Evolutionary conservation across 1,140 invertebrate species (phyloP).

Genomic region (Leptinotarsa defecta): DNA sequence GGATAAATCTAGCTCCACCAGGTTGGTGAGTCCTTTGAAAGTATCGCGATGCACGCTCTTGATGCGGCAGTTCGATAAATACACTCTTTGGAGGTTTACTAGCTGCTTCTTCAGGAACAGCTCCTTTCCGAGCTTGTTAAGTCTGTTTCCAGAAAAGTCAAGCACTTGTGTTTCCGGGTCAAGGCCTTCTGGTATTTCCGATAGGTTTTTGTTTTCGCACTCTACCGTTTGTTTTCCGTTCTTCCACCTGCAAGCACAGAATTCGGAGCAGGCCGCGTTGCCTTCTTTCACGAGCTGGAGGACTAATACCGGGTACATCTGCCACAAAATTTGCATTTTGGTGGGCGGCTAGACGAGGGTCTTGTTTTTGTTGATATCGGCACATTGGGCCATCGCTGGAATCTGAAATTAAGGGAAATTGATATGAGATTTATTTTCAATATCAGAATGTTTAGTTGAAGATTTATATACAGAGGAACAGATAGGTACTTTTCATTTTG

Average conservation of each 20-base stretch:
- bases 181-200: slow-evolving; percentile 77
- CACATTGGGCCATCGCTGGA: neutral
- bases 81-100: slow-evolving; percentile 86
- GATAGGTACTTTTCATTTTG: no score
- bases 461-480: no score
- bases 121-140: slow-evolving; percentile 75
- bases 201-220: slow-evolving; percentile 76
- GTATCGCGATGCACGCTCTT: slow-evolving; percentile 76
- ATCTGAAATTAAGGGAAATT: neutral
- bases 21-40: slow-evolving; percentile 81
- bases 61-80: slow-evolving; percentile 75
- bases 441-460: neutral
- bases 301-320: slow-evolving; percentile 33
- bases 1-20: slow-evolving; percentile 87
- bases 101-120: slow-evolving; percentile 77
- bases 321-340: slow-evolving; percentile 40
- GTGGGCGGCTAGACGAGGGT: slow-evolving; percentile 9
- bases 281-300: slow-evolving; percentile 33
- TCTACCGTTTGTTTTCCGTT: slow-evolving; percentile 88
- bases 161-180: slow-evolving; percentile 88
- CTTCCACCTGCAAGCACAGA: slow-evolving; percentile 89
- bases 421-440: neutral
- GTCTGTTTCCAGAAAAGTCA: slow-evolving; percentile 80
- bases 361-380: slow-evolving; percentile 25
- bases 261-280: slow-evolving; percentile 67